Evolutionary conservation across 1,140 invertebrate species (phyloP), one percentile per base, ranked within the genome.

Genomic region (Listronotus oregonensis): DNA sequence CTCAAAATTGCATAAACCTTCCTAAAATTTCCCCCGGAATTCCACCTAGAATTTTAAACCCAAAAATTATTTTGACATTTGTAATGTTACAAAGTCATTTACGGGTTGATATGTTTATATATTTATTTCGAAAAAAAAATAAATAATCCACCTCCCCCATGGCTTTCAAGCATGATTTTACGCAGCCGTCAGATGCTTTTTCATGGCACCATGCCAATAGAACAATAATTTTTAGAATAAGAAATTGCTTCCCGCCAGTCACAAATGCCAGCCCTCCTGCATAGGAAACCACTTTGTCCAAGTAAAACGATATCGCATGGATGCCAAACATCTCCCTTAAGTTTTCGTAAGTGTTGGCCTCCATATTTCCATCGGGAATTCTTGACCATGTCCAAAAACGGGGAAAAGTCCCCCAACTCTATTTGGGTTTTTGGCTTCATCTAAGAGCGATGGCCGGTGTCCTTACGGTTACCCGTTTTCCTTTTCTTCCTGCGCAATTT

Each of bases 301-400:
- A 81, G 95, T 97, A 74, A 96, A 97, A 9, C 90, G 51, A 95
- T 89, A 75, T 98, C 0, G 96, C 97, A 77, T 98, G 91, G 69
- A 98, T 98, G 49, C 96, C 96, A 80, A 98, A 97, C 94, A 99
- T 96, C 82, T 98, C 96, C 40, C 97, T 78, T 39, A 98, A 84
- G 77, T 99, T 96, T 79, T 99, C 97, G 79, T 95, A 99, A 1
- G 89, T 86, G 50, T 87, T 89, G 3, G 89, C 85, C 72, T 99
- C 97, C 83, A 97, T 90, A 77, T 98, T 97, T 27, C 96, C 95
- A 77, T 99, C 97, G 15, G 99, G 80, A 86, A 78, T 94, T 97
- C 79, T 95, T 94, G 0, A 99, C 89, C 90, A 98, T 93, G 68
- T 98, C 95, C 37, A 98, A 82, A 78, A 98, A 94, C 14, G 89